A percentile compares a stretch with the other conserved stretches of the same genome.
These are phyloP conservation scores for Danionella dracula DNA, from an alignment of 2,797 vertebrate genomes.

Conservation along the genomic window DNA sequence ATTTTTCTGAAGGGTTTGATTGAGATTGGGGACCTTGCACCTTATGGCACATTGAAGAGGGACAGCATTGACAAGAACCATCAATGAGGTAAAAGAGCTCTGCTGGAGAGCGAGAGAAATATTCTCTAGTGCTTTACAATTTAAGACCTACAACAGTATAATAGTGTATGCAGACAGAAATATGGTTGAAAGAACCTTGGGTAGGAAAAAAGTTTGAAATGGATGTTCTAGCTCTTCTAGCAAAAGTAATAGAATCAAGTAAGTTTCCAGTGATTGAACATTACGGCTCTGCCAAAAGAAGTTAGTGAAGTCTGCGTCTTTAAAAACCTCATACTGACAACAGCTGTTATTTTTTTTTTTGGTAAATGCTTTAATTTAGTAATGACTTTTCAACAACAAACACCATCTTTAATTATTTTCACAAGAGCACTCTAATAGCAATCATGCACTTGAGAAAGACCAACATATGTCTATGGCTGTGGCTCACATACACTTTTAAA, in stretches of 20 bases:
- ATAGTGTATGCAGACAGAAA: not conserved
- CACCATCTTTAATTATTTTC: too few species aligned
- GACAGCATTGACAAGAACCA: not conserved
- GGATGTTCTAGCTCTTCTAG: not conserved
- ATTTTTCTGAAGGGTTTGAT: not conserved
- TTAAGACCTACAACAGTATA: not conserved
- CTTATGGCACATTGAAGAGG: not conserved
- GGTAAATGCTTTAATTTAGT: too few species aligned
- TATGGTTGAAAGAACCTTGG: not conserved
- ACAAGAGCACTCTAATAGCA: too few species aligned
- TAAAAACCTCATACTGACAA: too few species aligned
- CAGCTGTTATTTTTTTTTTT: too few species aligned
- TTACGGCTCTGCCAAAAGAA: too few species aligned
- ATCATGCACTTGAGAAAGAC: too few species aligned
- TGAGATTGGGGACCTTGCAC: not conserved
- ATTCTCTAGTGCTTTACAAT: not conserved
- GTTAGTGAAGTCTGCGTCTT: too few species aligned
- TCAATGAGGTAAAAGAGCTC: conserved; percentile 15
- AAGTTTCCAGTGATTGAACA: too few species aligned
- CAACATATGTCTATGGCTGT: too few species aligned
- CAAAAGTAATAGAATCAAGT: not conserved
- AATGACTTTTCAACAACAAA: too few species aligned
- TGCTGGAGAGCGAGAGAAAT: conserved; percentile 15
- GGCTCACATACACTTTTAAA: too few species aligned
- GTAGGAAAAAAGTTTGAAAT: not conserved